Evolutionary conservation across 2,797 vertebrate species (phyloP), one percentile per base, ranked within the genome.

Genomic region (Fistularia tabacaria): DNA sequence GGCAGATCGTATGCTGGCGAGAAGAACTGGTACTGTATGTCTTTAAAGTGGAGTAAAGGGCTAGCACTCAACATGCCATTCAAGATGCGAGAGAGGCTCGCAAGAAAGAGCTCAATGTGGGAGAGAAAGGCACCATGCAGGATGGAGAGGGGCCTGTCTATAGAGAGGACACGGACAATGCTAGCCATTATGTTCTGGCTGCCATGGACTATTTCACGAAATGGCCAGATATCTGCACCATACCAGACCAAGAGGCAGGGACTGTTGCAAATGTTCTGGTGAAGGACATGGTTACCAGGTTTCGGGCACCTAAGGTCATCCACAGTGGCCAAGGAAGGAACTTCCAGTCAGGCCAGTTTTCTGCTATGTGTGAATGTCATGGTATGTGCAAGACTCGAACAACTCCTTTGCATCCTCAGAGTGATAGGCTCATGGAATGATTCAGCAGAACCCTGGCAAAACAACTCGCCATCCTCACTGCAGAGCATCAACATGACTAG

Each of bases 151-250:
- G 36, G 12, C 8, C 47, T 11, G 6, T 25, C 14, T 25, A 11
- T 3, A 11, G 47, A 36, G 8, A 25, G 25, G 6, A 3, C 14
- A 56, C 44, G 1, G 44, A 40, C 7, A 46, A 15, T 14, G 43
- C 37, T 3, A 57, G 48, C 38, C 10, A 13, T 6, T 48, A 47
- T 41, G 38, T 57, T 10, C 14, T 47, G 13, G 46, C 10, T n/a
- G 46, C 14, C 8, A 47, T 47, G 54, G 54, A 56, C 4, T 56
- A 56, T 40, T 39, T 56, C 4, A 38, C 46, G 5, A 42, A 36
- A n/a, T 49, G 38, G 25, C 46, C 55, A 14, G 36, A 55, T 6
- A 36, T n/a, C 1, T 38, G 38, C 3, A 38, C 14, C 41, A 8
- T 25, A 25, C 10, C 46, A 25, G 25, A 25, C 25, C 25, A 25